A percentile compares a stretch with the other conserved stretches of the same genome.
These are phyloP conservation scores for Drosophila arizonae DNA, from an alignment of 1,140 invertebrate species.

Conservation along the genomic window DNA sequence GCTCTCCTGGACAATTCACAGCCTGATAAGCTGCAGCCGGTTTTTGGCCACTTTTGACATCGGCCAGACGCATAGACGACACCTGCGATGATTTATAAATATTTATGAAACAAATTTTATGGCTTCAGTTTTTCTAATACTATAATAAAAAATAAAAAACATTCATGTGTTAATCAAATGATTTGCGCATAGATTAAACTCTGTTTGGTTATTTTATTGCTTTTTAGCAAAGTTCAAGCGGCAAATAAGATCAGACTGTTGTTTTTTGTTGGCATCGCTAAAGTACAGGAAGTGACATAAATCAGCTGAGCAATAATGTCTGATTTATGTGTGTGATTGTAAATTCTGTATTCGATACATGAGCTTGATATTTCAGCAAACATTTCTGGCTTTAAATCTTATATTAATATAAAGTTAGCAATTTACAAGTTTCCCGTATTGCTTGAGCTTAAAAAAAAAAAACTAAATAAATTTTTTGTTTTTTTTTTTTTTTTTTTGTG, in stretches of 20 bases:
- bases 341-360: not conserved
- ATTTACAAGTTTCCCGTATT: conserved; percentile 20
- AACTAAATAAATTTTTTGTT: conserved; percentile 8
- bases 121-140: conserved; percentile 27
- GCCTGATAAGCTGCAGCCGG: conserved; percentile 42
- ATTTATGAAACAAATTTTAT: conserved; percentile 71
- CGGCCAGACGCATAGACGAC: conserved; percentile 40
- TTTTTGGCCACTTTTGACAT: conserved; percentile 34
- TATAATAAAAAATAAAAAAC: conserved; percentile 4
- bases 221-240: not conserved
- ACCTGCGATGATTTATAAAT: conserved; percentile 51
- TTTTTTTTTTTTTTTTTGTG: conserved; percentile 27
- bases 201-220: conserved; percentile 20
- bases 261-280: not conserved
- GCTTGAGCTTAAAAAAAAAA: conserved; percentile 7
- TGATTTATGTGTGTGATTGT: conserved; percentile 8
- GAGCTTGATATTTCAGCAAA: not conserved
- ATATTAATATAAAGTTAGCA: not conserved
- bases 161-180: conserved; percentile 60
- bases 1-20: conserved; percentile 55
- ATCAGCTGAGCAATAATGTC: conserved; percentile 17
- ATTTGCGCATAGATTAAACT: conserved; percentile 44
- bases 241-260: conserved; percentile 8
- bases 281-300: conserved; percentile 34
- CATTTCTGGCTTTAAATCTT: not conserved